These are phyloP conservation scores for Procambarus clarkii DNA, from an alignment of 1,140 invertebrate species.

Conservation along the genomic window DNA sequence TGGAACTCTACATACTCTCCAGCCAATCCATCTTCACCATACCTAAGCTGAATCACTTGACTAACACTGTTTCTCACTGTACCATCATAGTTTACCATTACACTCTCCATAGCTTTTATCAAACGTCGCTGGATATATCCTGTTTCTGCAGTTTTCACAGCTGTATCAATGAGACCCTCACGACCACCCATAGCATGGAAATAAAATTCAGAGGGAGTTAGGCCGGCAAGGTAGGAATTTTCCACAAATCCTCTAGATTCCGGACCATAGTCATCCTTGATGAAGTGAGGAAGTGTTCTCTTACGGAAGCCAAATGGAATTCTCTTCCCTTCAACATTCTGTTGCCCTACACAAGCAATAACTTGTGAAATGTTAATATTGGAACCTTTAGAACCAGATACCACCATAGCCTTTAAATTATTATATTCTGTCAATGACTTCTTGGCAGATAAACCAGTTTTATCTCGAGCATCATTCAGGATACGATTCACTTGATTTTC, in stretches of 20 bases:
- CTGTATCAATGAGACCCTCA: constrained; percentile 99
- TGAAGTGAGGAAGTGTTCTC: constrained; percentile 98
- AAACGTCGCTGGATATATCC: constrained; percentile 99
- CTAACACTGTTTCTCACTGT: constrained; percentile 97
- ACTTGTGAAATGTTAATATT: constrained; percentile 99
- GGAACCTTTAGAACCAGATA: constrained; percentile 98
- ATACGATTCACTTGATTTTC: constrained; percentile 97
- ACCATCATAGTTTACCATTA: constrained; percentile 99
- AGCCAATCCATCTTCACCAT: constrained; percentile 81
- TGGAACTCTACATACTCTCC: constrained; percentile 82
- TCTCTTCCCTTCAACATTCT: constrained; percentile 99
- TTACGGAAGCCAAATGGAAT: constrained; percentile 99
- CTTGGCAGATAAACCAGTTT: constrained; percentile 99
- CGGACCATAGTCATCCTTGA: constrained; percentile 99
- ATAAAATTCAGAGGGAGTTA: constrained; percentile 99
- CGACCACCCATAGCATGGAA: constrained; percentile 99
- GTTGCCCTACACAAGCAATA: constrained; percentile 99
- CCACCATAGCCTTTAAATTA: constrained; percentile 99
- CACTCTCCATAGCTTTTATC: constrained; percentile 99
- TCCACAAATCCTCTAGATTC: constrained; percentile 99
- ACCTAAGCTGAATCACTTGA: constrained; percentile 95
- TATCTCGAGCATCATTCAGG: constrained; percentile 99
- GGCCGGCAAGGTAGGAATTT: constrained; percentile 98
- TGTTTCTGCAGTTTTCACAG: constrained; percentile 99
- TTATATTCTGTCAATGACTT: constrained; percentile 99